Percentiles rank a stretch among this genome's conserved stretches.
phyloP scores from a whole-genome alignment of 2,797 vertebrate genomes.

The Poeciliopsis paucimaculata region DNA sequence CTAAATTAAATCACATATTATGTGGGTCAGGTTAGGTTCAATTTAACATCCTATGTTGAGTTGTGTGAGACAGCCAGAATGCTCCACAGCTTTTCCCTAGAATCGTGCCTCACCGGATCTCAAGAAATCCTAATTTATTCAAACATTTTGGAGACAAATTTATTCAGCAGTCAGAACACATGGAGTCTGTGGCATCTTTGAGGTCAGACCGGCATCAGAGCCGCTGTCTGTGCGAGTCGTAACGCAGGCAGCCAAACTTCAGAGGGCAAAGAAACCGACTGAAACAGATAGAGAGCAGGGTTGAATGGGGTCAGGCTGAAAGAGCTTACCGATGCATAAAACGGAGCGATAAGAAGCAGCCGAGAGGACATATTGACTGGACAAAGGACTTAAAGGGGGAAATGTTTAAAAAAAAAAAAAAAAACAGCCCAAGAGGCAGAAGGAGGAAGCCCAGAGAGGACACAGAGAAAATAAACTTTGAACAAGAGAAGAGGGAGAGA shows the following conservation, averaged over 20 bases:
- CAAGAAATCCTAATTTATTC: background rate
- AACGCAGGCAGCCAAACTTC: conserved; percentile 60
- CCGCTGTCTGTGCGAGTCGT: conserved; percentile 62
- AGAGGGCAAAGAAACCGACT: conserved; percentile 54
- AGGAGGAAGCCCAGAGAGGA: conserved; percentile 35
- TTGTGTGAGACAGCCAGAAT: background rate
- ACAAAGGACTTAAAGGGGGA: conserved; percentile 31
- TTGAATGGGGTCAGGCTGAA: conserved; percentile 64
- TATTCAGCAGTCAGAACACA: conserved; percentile 16
- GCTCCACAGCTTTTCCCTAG: background rate
- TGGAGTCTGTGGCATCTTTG: conserved; percentile 47
- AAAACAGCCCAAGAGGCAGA: conserved; percentile 30
- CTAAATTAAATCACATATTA: background rate
- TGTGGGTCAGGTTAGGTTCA: background rate
- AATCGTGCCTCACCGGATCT: background rate
- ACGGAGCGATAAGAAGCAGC: conserved; percentile 45
- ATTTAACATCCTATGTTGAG: background rate
- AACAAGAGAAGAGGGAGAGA: conserved; percentile 59
- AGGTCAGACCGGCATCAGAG: conserved; percentile 56
- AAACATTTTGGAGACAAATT: conserved; percentile 48
- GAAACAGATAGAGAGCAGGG: conserved; percentile 67
- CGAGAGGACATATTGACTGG: conserved; percentile 46
- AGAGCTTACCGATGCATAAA: conserved; percentile 51
- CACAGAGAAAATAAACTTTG: conserved; percentile 12
- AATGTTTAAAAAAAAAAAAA: conserved; percentile 23